phyloP scores from a whole-genome alignment of 1,140 invertebrate genomes.

The Heliothis virescens region DNA sequence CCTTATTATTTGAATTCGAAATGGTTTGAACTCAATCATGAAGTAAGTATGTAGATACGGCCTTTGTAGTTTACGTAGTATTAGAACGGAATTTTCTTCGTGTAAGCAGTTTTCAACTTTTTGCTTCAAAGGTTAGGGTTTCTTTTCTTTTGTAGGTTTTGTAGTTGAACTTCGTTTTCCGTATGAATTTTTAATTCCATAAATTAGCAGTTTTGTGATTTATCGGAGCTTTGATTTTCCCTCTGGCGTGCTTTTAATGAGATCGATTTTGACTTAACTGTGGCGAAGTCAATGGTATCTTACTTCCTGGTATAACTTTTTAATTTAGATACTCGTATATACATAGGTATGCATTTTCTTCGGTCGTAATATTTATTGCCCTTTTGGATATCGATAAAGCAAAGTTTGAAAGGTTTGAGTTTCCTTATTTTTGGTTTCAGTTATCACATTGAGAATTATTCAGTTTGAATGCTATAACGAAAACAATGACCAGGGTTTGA shows the following conservation, averaged over 20 bases:
- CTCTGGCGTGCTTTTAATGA: background rate
- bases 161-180: background rate
- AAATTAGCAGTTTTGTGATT: conserved; percentile 47
- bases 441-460: too few relatives aligned
- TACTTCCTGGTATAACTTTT: too few relatives aligned
- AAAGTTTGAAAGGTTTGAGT: too few relatives aligned
- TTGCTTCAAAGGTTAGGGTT: conserved; percentile 9
- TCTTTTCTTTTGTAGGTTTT: background rate
- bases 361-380: too few relatives aligned
- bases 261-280: conserved; percentile 16
- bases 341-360: too few relatives aligned
- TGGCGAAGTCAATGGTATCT: too few relatives aligned
- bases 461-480: too few relatives aligned
- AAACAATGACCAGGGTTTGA: too few relatives aligned
- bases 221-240: conserved; percentile 14
- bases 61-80: conserved; percentile 27
- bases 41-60: conserved; percentile 20
- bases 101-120: background rate
- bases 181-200: conserved; percentile 38
- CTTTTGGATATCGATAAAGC: too few relatives aligned
- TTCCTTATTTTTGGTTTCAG: too few relatives aligned
- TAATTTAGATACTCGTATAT: too few relatives aligned
- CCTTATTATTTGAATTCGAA: conserved; percentile 32
- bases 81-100: conserved; percentile 9
- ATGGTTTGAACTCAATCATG: conserved; percentile 19